Base-by-base conservation (phyloP, 2,888 invertebrate genomes). In the Panopea generosa region DNA sequence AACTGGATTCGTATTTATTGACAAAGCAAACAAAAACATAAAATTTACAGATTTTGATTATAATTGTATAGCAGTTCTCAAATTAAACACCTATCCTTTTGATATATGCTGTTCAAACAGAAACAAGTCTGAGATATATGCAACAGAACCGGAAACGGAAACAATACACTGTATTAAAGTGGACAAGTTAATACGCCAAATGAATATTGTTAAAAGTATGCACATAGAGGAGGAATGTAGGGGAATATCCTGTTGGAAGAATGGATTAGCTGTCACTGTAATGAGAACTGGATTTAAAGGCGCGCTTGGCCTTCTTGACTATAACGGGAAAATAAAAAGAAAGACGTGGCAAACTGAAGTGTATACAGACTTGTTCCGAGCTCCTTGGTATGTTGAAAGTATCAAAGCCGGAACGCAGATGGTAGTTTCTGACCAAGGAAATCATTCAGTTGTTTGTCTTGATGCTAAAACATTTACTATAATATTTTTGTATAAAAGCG, bases 161-260 rank as follows among this genome's bases (percentile, higher is more conserved):
- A 53, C 43, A 3, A 52, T 77, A 2, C 68, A 73, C 26, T 68
- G 72, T 18, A 59, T 77, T 22, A 72, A 52, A 29, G 66, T 68
- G 26, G 56, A 57, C 33, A 33, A 33, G 33, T 4, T 4, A 33
- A 59, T 72, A 38, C 65, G 60, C 18, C 62, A 72, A 7, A 60
- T 77, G 63, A 55, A 53, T 22, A 43, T 69, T 24, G 43, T 49
- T n/a, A 68, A 71, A 65, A 65, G 40, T 20, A 55, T 63, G 61
- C 24, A 50, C 0, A 59, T 77, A 14, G 50, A 56, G 16, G 77
- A 77, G 61, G 77, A 77, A 6, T 77, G 77, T 29, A 27, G 77
- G 11, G 77, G 77, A 26, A 72, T 77, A 38, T 69, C 72, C n/a
- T 77, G 72, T 45, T 72, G 77, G 77, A 72, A 66, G 50, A 53